A percentile compares a stretch with the other conserved stretches of the same genome.
phyloP scores from a whole-genome alignment of 1,140 invertebrate genomes.

The Radopholus similis region DNA sequence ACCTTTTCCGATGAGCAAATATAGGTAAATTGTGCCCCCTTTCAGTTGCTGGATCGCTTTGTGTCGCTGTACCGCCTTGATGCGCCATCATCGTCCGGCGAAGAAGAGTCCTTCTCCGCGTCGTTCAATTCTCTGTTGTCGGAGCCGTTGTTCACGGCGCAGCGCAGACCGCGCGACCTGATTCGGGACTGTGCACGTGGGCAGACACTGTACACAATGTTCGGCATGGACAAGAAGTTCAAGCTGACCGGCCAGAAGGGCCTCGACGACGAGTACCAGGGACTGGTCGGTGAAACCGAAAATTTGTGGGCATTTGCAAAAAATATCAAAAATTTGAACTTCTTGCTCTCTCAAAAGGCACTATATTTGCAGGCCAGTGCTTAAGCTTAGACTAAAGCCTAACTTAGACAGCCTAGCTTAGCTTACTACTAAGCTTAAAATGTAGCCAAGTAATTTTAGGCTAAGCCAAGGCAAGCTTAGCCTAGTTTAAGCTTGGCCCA shows the following conservation, averaged over 20 bases:
- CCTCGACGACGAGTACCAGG: conserved; percentile 27
- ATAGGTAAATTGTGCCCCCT: background rate
- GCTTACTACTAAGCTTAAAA: no score
- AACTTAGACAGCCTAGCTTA: no score
- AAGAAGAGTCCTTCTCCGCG: no score
- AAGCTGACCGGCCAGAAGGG: conserved; percentile 35
- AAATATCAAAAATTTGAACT: no score
- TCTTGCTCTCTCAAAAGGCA: no score
- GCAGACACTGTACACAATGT: conserved; percentile 53
- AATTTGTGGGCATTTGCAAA: background rate
- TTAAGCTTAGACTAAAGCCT: no score
- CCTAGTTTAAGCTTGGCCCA: no score
- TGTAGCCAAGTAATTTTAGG: no score
- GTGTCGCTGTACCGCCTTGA: conserved; percentile 26
- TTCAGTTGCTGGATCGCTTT: conserved; percentile 33
- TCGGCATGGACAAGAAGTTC: conserved; percentile 56
- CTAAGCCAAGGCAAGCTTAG: background rate
- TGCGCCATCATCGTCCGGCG: background rate
- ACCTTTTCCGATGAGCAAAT: no score
- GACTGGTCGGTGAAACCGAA: conserved; percentile 11
- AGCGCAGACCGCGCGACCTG: conserved; percentile 44
- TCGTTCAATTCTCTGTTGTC: background rate
- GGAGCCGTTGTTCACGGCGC: conserved; percentile 15
- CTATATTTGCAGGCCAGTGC: no score
- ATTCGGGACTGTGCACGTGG: conserved; percentile 49